A percentile compares a stretch with the other conserved stretches of the same genome.
Conservation (phyloP, 2,888 invertebrate genomes). For the Cryptus viduatorius region DNA sequence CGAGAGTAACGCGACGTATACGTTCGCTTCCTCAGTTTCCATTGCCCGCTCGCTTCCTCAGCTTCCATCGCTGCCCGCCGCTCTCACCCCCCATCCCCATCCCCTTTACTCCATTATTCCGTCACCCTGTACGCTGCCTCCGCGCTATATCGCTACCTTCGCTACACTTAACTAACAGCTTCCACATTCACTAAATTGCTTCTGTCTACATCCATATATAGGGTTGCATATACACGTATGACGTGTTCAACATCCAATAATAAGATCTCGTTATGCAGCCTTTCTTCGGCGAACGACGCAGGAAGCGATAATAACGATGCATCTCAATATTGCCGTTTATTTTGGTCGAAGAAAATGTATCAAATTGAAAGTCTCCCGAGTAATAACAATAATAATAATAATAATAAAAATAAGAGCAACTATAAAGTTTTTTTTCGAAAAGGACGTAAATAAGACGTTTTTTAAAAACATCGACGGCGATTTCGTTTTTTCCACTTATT, state of each 20-base stretch:
- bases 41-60: constrained; percentile 11
- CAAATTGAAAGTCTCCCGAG: too few species aligned
- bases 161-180: constrained; percentile 51
- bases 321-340: too few species aligned
- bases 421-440: background rate
- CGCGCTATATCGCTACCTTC: background rate
- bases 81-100: background rate
- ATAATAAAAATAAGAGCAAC: background rate
- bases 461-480: background rate
- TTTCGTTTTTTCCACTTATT: background rate
- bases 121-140: constrained; percentile 34
- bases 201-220: constrained; percentile 11
- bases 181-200: constrained; percentile 44
- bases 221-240: background rate
- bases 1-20: constrained; percentile 36
- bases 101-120: background rate
- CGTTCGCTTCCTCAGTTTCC: constrained; percentile 25
- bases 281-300: background rate
- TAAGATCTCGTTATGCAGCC: background rate
- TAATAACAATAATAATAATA: background rate
- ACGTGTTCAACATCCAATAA: constrained; percentile 7
- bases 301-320: background rate
- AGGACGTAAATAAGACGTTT: too few species aligned
- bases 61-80: background rate
- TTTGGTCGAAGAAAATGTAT: background rate